phyloP scores from a whole-genome alignment of 2,888 invertebrate genomes.

The Rhagonycha fulva region DNA sequence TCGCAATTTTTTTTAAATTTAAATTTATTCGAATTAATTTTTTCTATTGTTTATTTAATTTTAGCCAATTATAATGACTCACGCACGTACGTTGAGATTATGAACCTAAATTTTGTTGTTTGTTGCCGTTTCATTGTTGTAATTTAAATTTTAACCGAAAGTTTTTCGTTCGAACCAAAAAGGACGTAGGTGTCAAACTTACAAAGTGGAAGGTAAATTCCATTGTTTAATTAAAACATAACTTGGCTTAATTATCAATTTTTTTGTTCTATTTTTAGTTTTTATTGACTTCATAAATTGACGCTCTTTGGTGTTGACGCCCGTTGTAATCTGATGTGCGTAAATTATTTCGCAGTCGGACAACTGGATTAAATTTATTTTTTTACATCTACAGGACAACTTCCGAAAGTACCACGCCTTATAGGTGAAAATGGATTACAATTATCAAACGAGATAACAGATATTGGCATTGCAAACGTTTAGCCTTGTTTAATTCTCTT shows the following conservation, averaged over 20 bases:
- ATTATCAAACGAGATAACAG: not conserved
- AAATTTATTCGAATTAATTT: not conserved
- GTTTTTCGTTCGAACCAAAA: not conserved
- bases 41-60: not conserved
- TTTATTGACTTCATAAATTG: not conserved
- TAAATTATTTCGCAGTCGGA: not conserved
- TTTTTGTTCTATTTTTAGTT: not conserved
- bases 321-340: not conserved
- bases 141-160: not conserved
- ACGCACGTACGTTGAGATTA: not conserved
- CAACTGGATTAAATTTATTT: not conserved
- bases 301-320: not conserved
- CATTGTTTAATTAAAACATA: not conserved
- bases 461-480: not conserved
- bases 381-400: not conserved
- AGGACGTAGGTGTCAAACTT: not conserved
- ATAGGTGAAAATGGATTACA: not conserved
- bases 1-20: too few relatives aligned
- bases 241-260: not conserved
- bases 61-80: not conserved
- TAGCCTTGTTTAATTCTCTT: not conserved
- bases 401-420: not conserved
- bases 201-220: not conserved
- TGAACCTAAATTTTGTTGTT: not conserved
- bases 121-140: not conserved